These are phyloP conservation scores for Eulemur coronatus DNA, from an alignment of 2,797 vertebrate genomes.

Conservation along the genomic window DNA sequence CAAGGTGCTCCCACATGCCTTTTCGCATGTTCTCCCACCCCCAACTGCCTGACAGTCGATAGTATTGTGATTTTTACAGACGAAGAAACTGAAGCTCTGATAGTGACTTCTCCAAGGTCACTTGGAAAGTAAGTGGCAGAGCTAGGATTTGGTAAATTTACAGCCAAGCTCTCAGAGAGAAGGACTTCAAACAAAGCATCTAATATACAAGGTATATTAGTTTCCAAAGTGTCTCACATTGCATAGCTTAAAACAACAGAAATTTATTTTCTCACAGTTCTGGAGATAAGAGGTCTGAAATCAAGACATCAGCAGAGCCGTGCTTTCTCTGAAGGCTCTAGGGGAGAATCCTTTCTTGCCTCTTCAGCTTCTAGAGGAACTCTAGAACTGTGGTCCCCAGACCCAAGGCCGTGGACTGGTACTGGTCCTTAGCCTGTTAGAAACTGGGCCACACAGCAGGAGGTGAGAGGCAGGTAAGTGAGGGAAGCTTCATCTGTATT, in stretches of 20 bases:
- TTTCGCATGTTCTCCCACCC: neutral
- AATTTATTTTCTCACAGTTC: neutral
- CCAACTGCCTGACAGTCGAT: neutral
- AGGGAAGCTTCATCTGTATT: too few relatives aligned
- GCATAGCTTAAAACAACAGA: neutral
- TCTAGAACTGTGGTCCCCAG: neutral
- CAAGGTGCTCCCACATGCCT: neutral
- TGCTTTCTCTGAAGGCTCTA: neutral
- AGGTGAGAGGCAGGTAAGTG: too few relatives aligned
- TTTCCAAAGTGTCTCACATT: neutral
- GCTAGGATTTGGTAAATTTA: neutral
- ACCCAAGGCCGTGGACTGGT: too few relatives aligned
- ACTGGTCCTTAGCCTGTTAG: too few relatives aligned
- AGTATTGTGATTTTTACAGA: neutral
- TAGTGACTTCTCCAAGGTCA: neutral
- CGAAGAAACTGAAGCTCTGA: neutral
- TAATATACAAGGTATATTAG: too few relatives aligned
- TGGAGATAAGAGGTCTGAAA: neutral
- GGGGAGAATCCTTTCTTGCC: neutral
- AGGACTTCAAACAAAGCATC: neutral
- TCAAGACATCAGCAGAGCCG: neutral
- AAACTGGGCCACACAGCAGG: too few relatives aligned
- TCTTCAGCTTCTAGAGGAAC: neutral
- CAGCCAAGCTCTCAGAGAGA: neutral
- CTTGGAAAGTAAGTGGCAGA: neutral